These are phyloP conservation scores for Leucophenga maculata DNA, from an alignment of 2,888 invertebrate genomes.

Conservation along the genomic window DNA sequence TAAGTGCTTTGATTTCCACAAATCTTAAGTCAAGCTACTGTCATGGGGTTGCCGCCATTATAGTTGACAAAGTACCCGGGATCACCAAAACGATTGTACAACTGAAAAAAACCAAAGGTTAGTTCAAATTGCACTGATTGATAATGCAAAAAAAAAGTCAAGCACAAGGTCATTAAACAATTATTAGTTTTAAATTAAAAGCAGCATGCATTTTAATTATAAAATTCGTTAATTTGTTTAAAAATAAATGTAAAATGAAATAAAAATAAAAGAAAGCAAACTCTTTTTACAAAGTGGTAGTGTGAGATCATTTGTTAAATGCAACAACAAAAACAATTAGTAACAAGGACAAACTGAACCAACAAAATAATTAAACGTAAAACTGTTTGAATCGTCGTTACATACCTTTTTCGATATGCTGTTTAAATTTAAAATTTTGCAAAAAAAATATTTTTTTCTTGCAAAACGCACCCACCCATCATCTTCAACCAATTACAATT, in stretches of 20 bases:
- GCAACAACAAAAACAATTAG: slow-evolving; percentile 4
- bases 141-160: slow-evolving; percentile 26
- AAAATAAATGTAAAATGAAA: slow-evolving; percentile 27
- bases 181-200: no score
- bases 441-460: no score
- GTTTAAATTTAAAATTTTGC: neutral
- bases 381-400: neutral
- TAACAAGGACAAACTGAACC: neutral
- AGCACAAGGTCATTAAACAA: slow-evolving; percentile 7
- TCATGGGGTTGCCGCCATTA: slow-evolving; percentile 68
- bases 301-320: neutral
- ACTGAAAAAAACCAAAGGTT: slow-evolving; percentile 49
- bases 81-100: slow-evolving; percentile 69
- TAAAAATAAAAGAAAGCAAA: slow-evolving; percentile 7
- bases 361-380: slow-evolving; percentile 9
- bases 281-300: no score
- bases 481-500: neutral
- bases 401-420: neutral
- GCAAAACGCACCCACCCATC: no score
- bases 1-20: neutral
- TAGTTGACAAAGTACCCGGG: slow-evolving; percentile 68
- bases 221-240: no score
- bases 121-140: slow-evolving; percentile 19
- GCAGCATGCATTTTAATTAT: no score
- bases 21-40: slow-evolving; percentile 68